Percentiles rank a stretch among this genome's conserved stretches.
These are phyloP conservation scores for Spheniscus mendiculus DNA, from an alignment of 2,113 vertebrate genomes.

Conservation along the genomic window DNA sequence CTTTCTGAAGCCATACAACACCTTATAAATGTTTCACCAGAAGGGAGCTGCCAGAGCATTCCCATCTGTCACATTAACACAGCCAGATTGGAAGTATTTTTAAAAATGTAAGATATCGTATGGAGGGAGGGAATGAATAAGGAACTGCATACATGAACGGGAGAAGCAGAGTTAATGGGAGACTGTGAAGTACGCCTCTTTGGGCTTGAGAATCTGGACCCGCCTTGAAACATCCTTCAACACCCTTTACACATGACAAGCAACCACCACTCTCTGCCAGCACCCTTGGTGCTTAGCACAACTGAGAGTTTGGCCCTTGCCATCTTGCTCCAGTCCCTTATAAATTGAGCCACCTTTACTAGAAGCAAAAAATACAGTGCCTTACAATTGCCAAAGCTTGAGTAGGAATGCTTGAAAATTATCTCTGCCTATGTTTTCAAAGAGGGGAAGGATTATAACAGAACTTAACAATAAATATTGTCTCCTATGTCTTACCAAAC, in stretches of 20 bases:
- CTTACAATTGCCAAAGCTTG: not conserved
- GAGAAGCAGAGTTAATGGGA: not conserved
- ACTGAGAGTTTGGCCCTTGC: not conserved
- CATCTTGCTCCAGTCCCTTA: not conserved
- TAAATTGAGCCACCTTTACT: not conserved
- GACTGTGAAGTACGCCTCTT: not conserved
- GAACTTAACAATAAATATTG: not conserved
- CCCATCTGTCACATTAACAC: conserved; percentile 25
- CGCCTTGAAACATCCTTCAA: not conserved
- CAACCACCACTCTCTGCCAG: not conserved
- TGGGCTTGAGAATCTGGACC: not conserved
- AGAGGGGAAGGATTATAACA: not conserved
- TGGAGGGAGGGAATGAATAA: not conserved
- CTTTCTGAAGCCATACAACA: conserved; percentile 44
- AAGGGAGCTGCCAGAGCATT: conserved; percentile 2
- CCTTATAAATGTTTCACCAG: conserved; percentile 67
- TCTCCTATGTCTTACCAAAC: not conserved
- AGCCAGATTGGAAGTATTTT: conserved; percentile 9
- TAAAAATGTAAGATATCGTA: not conserved
- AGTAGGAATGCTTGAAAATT: not conserved
- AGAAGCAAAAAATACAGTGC: not conserved
- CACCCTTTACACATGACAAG: not conserved
- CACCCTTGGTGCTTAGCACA: no score
- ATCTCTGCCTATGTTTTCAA: not conserved
- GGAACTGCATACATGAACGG: not conserved